Base-by-base conservation (phyloP, 2,113 vertebrate species). In the Noctilio leporinus region DNA sequence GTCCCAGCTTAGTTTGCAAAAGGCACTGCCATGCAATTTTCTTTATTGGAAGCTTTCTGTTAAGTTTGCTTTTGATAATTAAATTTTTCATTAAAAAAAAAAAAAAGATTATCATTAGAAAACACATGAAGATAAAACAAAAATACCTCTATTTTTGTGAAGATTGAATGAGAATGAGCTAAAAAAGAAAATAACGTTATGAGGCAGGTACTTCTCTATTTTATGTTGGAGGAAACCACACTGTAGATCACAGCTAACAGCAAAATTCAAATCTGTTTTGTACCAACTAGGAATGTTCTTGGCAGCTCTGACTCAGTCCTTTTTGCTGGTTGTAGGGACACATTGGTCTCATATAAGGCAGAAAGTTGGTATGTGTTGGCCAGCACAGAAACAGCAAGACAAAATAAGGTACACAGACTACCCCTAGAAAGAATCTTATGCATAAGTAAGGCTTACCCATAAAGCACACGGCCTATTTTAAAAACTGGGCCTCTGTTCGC, bases 41-140 rank as follows among this genome's bases (percentile, higher is more conserved):
- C 85, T 88, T 72, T 85, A 43, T 47, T 85, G 30, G 86, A 89
- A 93, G 75, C 45, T 78, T 93, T 65, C 78, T 59, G 45, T 47
- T 90, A 64, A 78, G 73, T 69, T 90, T 95, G 38, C 57, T 87
- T 87, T 86, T 6, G 3, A 83, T 92, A 69, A 95, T 77, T 93
- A 93, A 94, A 93, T 82, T 62, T 94, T 43, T 86, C 35, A 86
- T 75, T 75, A 53, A 40, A 40, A 57, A 86, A 53, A 87, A 67
- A 38, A 43, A 75, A 47, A 3, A 84, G 64, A n/a, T n/a, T 78
- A 81, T 95, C 80, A 82, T 55, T 24, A 73, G 55, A 90, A 95
- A 94, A 84, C 38, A 86, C 24, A 51, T 51, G 28, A 87, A 95
- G 9, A 84, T 53, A 92, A 94, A 96, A 77, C 26, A 51, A 64